Evolutionary conservation across 2,888 invertebrate genomes (phyloP).

Genomic region (Eupithecia pulchellata): DNA sequence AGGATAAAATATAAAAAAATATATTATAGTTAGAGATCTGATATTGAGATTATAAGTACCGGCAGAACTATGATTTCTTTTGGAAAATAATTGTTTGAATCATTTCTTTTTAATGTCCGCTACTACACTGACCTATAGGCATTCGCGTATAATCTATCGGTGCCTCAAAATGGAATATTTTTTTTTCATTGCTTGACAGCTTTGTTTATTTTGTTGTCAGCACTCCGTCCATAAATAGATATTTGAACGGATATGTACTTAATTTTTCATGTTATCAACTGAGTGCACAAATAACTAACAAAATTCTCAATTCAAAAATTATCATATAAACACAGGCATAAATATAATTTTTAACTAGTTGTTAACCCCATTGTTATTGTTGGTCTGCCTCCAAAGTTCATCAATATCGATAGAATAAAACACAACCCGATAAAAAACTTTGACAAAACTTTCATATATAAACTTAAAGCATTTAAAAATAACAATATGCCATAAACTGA

Average conservation of each 20-base stretch:
- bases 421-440: neutral
- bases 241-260: slow-evolving; percentile 80
- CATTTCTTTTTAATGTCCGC: neutral
- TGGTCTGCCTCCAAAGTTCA: neutral
- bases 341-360: neutral
- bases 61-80: slow-evolving; percentile 53
- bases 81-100: neutral
- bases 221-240: slow-evolving; percentile 74
- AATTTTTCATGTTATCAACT: slow-evolving; percentile 62
- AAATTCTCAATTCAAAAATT: neutral
- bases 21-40: slow-evolving; percentile 76
- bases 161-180: neutral
- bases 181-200: slow-evolving; percentile 14
- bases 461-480: slow-evolving; percentile 57
- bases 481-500: slow-evolving; percentile 55
- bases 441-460: neutral
- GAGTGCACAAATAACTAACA: slow-evolving; percentile 34
- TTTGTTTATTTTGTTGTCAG: slow-evolving; percentile 60
- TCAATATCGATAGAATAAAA: neutral
- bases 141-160: neutral
- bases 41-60: slow-evolving; percentile 78
- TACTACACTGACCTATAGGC: neutral
- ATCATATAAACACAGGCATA: neutral
- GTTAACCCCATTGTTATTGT: neutral
- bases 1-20: slow-evolving; percentile 39